Conservation (phyloP, 1,140 invertebrate genomes). For the Brachionus plicatilis region DNA sequence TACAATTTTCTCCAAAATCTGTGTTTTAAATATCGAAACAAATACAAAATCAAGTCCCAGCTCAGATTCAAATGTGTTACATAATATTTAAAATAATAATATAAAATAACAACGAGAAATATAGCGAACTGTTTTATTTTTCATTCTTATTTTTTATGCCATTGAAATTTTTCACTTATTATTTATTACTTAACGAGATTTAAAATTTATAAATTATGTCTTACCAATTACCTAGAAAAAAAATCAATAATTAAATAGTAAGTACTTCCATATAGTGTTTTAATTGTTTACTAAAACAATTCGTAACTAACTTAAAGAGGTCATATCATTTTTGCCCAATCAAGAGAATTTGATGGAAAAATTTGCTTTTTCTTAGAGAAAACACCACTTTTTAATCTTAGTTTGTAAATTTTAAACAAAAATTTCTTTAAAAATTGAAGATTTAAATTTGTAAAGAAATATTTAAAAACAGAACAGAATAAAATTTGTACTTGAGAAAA, state of each 20-base stretch:
- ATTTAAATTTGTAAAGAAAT: background rate
- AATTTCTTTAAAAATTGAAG: background rate
- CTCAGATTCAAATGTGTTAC: background rate
- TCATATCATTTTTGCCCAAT: background rate
- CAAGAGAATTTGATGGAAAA: no score
- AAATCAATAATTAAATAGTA: background rate
- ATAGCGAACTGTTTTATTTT: constrained; percentile 5
- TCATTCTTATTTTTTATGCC: background rate
- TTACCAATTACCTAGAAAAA: background rate
- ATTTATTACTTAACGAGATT: background rate
- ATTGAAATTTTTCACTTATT: background rate
- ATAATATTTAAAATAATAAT: constrained; percentile 1
- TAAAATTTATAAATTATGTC: constrained; percentile 1
- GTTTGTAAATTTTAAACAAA: no score
- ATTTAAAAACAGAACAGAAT: background rate
- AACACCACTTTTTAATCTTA: no score
- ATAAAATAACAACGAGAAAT: background rate
- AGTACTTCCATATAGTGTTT: background rate
- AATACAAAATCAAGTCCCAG: background rate
- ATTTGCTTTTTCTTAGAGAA: no score
- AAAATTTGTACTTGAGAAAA: background rate
- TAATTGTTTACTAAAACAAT: background rate
- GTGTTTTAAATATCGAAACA: background rate
- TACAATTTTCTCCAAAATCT: background rate
- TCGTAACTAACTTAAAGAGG: background rate